These are phyloP conservation scores for Ochlodes sylvanus DNA, from an alignment of 2,888 invertebrate species.

Conservation along the genomic window DNA sequence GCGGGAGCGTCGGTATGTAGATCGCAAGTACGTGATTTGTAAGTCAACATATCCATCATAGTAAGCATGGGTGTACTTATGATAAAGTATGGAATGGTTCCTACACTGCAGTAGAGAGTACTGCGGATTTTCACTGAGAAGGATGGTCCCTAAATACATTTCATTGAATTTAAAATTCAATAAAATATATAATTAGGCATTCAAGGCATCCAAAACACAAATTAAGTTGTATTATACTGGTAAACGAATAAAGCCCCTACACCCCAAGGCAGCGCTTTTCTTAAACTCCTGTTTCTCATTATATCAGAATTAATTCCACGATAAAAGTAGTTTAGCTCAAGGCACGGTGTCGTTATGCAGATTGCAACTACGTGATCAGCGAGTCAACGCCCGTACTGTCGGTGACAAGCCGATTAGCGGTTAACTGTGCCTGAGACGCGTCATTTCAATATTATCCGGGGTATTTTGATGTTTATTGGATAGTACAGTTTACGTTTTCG, in stretches of 20 bases:
- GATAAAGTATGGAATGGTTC: conserved; percentile 4
- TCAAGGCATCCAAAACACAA: no score
- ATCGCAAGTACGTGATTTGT: conserved; percentile 12
- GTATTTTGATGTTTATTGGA: conserved; percentile 11
- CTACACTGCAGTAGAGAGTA: conserved; percentile 14
- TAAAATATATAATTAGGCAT: no score
- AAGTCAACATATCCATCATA: conserved; percentile 6
- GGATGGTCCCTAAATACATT: no score
- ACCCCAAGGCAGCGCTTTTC: no score
- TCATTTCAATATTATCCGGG: conserved; percentile 16
- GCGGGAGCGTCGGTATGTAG: conserved; percentile 16
- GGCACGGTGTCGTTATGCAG: conserved; percentile 61
- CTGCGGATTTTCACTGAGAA: no score
- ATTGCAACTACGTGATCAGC: conserved; percentile 79
- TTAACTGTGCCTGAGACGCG: conserved; percentile 41
- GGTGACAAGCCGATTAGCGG: conserved; percentile 78
- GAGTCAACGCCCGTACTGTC: conserved; percentile 68
- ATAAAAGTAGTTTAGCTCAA: conserved; percentile 12
- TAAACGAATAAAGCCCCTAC: no score
- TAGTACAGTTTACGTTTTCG: conserved; percentile 7
- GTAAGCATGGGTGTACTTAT: neutral
- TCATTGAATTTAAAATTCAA: no score
- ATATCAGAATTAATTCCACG: neutral
- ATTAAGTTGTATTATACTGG: no score
- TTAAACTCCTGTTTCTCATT: neutral